Base-by-base conservation (phyloP, 2,888 invertebrate genomes). In the Chelonus formosanus region DNA sequence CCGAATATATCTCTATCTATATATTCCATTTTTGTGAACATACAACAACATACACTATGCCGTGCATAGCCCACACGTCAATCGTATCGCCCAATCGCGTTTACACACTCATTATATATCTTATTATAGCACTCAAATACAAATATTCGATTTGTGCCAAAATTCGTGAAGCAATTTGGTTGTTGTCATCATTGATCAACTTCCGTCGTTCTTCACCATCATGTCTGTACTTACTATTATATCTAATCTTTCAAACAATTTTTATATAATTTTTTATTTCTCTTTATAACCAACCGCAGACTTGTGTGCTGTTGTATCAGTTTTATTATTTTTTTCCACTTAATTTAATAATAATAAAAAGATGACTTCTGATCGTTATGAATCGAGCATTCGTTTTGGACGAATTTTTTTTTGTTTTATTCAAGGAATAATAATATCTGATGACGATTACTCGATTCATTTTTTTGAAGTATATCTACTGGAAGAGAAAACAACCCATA, bases 111-210 rank as follows among this genome's bases (percentile, higher is more conserved):
- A 57, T 71, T 65, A 70, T 55, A 67, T 66, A 67, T 63, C 66
- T 70, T 61, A 64, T 71, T 70, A 71, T 74, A 73, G n/a, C 70
- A 73, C 61, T 76, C 74, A 72, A 72, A 74, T 73, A 74, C 67
- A 74, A 71, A 68, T 73, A 73, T 59, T 71, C 74, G 62, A 69
- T 77, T 78, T 78, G 78, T 76, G 77, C 76, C 73, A 68, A 73
- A 71, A 44, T 45, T 65, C 61, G 62, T 56, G 58, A 35, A 34
- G 47, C 57, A 58, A 40, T 61, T 65, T 58, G 52, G 58, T 43
- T 53, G 57, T 20, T 40, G 45, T 36, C 36, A 58, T 58, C 43
- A 36, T 20, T 20, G 20, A 20, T 20, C 20, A 20, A 20, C 20
- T 20, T 20, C 20, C 20, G 2, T 20, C 20, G 2, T 20, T 59